A percentile compares a stretch with the other conserved stretches of the same genome.
These are phyloP conservation scores for Axea sp. DNA, from an alignment of 2,888 invertebrate species.

Conservation along the genomic window DNA sequence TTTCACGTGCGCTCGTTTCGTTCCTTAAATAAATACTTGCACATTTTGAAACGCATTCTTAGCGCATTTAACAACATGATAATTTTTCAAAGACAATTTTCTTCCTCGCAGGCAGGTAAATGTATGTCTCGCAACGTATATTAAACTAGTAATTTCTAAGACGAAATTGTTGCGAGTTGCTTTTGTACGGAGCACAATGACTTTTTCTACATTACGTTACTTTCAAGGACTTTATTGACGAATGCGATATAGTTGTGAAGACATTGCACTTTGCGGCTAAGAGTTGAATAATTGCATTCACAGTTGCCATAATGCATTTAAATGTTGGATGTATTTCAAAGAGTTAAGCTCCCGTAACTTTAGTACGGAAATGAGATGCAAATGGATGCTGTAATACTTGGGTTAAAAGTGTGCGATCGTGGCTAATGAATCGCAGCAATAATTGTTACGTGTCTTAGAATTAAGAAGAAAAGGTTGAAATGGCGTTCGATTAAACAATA, in stretches of 20 bases:
- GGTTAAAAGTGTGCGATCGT: conserved; percentile 57
- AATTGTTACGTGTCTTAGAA: conserved; percentile 56
- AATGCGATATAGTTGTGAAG: conserved; percentile 57
- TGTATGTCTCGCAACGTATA: conserved; percentile 33
- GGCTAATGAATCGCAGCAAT: conserved; percentile 59
- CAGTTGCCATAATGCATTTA: conserved; percentile 60
- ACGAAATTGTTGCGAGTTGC: conserved; percentile 46
- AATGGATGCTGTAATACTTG: conserved; percentile 56
- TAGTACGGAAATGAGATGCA: conserved; percentile 58
- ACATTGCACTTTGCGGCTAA: conserved; percentile 58
- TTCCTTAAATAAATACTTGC: conserved; percentile 43
- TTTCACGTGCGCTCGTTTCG: conserved; percentile 3
- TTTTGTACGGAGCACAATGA: conserved; percentile 42
- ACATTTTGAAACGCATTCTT: conserved; percentile 37
- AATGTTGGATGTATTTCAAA: conserved; percentile 58
- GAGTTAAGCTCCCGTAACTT: conserved; percentile 60
- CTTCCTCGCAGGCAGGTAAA: conserved; percentile 25
- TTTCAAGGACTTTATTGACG: conserved; percentile 52
- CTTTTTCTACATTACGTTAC: conserved; percentile 32
- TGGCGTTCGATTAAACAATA: conserved; percentile 38
- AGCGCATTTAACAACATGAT: conserved; percentile 39
- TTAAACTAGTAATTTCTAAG: conserved; percentile 51
- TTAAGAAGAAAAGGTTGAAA: conserved; percentile 44
- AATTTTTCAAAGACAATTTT: conserved; percentile 58
- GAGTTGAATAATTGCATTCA: conserved; percentile 59